Conservation (phyloP, 2,888 invertebrate species). For the Latrodectus hesperus region DNA sequence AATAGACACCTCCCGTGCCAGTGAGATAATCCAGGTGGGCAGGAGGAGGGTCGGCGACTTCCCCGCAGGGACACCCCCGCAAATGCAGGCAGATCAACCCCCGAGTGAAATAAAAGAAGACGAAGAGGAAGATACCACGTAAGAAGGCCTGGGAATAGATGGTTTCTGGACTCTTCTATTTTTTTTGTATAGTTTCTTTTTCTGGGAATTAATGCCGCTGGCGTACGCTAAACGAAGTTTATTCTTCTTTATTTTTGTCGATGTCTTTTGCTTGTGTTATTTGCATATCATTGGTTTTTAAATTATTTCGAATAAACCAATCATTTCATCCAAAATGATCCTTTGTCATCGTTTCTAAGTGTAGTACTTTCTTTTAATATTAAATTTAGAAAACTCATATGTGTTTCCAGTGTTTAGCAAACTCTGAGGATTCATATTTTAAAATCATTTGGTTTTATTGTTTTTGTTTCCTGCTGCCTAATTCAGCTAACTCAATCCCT, state of each 20-base stretch:
- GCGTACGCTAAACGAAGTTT: not conserved
- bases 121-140: too few relatives aligned
- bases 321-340: not conserved
- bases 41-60: slow-evolving; percentile 51
- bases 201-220: not conserved
- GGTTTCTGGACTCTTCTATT: too few relatives aligned
- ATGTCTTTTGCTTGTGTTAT: not conserved
- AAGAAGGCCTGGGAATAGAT: too few relatives aligned
- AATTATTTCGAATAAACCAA: not conserved
- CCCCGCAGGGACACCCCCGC: slow-evolving; percentile 30
- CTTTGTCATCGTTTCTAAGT: too few relatives aligned
- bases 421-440: too few relatives aligned
- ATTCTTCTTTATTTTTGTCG: not conserved
- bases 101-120: not conserved
- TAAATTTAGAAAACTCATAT: too few relatives aligned
- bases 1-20: slow-evolving; percentile 76
- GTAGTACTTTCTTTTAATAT: too few relatives aligned
- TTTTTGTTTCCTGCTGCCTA: too few relatives aligned
- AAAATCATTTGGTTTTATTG: too few relatives aligned
- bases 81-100: slow-evolving; percentile 52
- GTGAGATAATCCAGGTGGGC: slow-evolving; percentile 69
- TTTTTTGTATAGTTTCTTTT: too few relatives aligned
- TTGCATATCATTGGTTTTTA: slow-evolving; percentile 3
- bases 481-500: too few relatives aligned
- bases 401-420: too few relatives aligned